Evolutionary conservation across 1,140 invertebrate genomes (phyloP).

Genomic region (Bacillus rossius): DNA sequence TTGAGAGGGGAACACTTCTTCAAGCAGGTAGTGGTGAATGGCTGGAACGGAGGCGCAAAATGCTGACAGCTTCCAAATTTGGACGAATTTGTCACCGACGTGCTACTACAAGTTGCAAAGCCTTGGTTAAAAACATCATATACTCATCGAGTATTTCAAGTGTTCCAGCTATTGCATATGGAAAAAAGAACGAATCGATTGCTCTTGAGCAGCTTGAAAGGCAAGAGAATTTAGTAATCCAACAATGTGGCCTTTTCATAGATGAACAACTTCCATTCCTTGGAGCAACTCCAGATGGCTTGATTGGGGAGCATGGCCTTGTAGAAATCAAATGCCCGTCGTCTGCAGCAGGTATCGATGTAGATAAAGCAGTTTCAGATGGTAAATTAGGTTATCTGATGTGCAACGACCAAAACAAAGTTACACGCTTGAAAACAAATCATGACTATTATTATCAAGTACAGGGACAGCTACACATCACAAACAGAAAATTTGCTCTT

Average conservation of each 20-base stretch:
- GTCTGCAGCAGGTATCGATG: conserved; percentile 18
- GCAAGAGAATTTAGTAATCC: conserved; percentile 22
- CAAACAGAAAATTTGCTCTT: conserved; percentile 3
- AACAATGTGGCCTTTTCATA: conserved; percentile 38
- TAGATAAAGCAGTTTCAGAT: conserved; percentile 18
- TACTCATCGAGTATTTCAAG: conserved; percentile 16
- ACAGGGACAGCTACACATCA: conserved; percentile 24
- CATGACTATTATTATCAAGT: conserved; percentile 41
- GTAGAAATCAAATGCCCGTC: conserved; percentile 39
- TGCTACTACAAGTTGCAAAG: conserved; percentile 21
- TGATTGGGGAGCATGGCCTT: conserved; percentile 32
- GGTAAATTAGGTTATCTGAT: not conserved
- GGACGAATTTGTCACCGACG: conserved; percentile 30
- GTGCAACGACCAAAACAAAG: conserved; percentile 1
- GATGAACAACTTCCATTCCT: conserved; percentile 31
- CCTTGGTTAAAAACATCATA: conserved; percentile 24
- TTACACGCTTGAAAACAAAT: conserved; percentile 25
- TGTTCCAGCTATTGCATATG: conserved; percentile 5
- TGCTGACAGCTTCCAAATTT: conserved; percentile 39
- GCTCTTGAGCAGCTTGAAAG: conserved; percentile 28
- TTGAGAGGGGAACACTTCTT: conserved; percentile 26
- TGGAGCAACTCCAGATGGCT: conserved; percentile 39
- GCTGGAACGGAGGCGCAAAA: conserved; percentile 24
- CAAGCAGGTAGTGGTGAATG: conserved; percentile 31
- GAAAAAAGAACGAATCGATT: conserved; percentile 28